Evolutionary conservation across 1,140 invertebrate genomes (phyloP), one percentile per base, ranked within the genome.

Genomic region (Coenobita brevimanus): DNA sequence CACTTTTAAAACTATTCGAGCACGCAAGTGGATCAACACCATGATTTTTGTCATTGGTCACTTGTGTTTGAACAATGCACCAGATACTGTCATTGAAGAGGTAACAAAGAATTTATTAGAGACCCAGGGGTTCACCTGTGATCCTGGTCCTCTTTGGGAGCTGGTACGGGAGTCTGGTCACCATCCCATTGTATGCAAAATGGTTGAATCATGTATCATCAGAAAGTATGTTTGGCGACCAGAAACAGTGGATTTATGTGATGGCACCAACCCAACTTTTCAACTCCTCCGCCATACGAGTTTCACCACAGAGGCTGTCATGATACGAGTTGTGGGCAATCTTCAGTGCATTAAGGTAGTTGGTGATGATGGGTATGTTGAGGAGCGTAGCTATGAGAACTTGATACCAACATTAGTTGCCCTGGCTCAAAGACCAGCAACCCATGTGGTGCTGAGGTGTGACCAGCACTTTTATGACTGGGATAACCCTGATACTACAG

Each of bases 381-480:
- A 38, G 15, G 10, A 17, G 6, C 67, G 36, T 1, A 8, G 8
- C 21, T 69, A 80, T 30, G 62, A 79, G 0, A 79, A 71, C 43
- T 36, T 87, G 43, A 8, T 69, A 13, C 75, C 76, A 17, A 10
- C 79, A 1, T 21, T 87, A 1, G 38, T 8, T 0, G n/a, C 8
- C 2, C 2, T 87, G 10, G 17, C 75, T 1, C 54, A 54, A n/a
- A 33, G 41, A 10, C 84, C 75, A 3, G 2, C 36, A 24, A 33
- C 17, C 10, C 3, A n/a, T 8, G 76, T 87, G 2, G 41, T 30
- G 13, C 3, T 87, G 36, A 79, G 54, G 38, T 17, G 43, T 54
- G 84, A 87, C 27, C 60, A 79, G 30, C 75, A 79, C 2, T 87
- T 50, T 41, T 87, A 87, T 46, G 50, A 60, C 41, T 87, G 84